A percentile compares a stretch with the other conserved stretches of the same genome.
phyloP scores from a whole-genome alignment of 2,113 vertebrate species.

The Peromyscus leucopus region DNA sequence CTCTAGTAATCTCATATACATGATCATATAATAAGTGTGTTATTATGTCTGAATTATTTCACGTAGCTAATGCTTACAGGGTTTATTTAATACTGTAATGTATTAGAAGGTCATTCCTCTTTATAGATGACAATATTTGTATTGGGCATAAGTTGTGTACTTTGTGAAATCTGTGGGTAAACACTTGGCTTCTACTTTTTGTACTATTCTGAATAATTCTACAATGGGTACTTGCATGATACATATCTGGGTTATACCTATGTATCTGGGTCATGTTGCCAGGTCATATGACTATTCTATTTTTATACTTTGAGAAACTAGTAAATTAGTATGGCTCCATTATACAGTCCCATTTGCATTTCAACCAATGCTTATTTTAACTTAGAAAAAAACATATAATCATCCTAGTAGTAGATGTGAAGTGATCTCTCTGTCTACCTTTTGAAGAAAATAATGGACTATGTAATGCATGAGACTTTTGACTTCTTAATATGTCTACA shows the following conservation, averaged over 20 bases:
- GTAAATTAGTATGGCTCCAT: neutral
- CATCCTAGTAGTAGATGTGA: neutral
- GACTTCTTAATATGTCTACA: neutral
- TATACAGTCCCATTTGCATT: neutral
- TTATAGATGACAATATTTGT: constrained; percentile 22
- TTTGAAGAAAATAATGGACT: neutral
- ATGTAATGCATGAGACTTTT: neutral
- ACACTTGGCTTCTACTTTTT: neutral
- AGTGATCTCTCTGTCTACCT: neutral
- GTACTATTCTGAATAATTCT: neutral
- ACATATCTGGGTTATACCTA: neutral
- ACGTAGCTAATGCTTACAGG: neutral
- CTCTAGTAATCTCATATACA: neutral
- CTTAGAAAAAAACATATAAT: neutral
- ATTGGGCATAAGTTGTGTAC: neutral
- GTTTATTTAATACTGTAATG: neutral
- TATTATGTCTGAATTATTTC: neutral
- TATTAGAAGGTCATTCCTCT: constrained; percentile 7
- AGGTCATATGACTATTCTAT: neutral
- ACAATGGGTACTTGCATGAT: neutral
- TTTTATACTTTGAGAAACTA: neutral
- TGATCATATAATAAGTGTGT: neutral
- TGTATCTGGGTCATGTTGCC: neutral
- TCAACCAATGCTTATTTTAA: constrained; percentile 13
- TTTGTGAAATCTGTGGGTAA: neutral